Evolutionary conservation across 2,888 invertebrate genomes (phyloP).

Genomic region (Plagiodera versicolora): DNA sequence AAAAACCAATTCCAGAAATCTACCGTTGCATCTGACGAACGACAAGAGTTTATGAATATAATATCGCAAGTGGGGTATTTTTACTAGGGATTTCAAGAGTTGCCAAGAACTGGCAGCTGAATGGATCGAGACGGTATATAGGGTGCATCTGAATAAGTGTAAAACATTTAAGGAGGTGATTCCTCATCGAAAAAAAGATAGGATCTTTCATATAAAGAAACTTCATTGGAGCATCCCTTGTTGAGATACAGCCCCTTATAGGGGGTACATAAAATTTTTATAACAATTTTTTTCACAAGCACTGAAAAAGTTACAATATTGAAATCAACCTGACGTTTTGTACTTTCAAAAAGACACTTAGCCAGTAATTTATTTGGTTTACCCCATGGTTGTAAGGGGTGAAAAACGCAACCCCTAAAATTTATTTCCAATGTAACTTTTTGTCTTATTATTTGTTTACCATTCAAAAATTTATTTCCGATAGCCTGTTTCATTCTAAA

Average conservation of each 20-base stretch:
- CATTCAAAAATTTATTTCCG: constrained; percentile 25
- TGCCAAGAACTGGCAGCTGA: too few species aligned
- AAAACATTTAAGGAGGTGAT: too few species aligned
- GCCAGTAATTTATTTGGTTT: neutral
- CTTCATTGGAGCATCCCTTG: too few species aligned
- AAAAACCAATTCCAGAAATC: too few species aligned
- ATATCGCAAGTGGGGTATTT: too few species aligned
- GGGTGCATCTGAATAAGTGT: too few species aligned
- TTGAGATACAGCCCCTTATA: neutral
- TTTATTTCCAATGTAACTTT: constrained; percentile 6
- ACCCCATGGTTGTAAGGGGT: constrained; percentile 1
- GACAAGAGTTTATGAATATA: too few species aligned
- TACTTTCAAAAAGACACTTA: neutral
- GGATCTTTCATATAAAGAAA: too few species aligned
- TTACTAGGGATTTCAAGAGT: too few species aligned
- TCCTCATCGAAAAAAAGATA: too few species aligned
- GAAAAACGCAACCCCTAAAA: neutral
- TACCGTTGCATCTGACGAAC: too few species aligned
- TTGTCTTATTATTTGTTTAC: constrained; percentile 25
- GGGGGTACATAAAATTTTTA: neutral
- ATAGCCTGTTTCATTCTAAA: constrained; percentile 27
- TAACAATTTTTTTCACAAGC: neutral
- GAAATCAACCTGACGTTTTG: neutral
- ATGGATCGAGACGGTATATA: too few species aligned
- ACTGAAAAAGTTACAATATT: neutral